phyloP scores from a whole-genome alignment of 2,888 invertebrate species.

The Himalopsyche kuldschensis region DNA sequence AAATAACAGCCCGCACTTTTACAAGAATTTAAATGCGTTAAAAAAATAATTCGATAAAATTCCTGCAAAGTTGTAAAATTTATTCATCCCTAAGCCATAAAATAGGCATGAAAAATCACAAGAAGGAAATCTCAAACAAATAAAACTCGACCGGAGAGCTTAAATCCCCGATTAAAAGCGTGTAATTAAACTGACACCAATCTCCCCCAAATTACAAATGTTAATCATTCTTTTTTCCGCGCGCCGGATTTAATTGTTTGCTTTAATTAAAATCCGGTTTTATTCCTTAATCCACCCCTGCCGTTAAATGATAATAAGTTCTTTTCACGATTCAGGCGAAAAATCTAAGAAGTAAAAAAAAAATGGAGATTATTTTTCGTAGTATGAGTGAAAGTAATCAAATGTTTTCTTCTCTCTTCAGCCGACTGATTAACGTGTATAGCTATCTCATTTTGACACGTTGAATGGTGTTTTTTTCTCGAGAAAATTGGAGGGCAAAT shows the following conservation, averaged over 20 bases:
- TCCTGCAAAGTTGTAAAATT: not conserved
- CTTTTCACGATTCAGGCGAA: not conserved
- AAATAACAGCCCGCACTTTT: not conserved
- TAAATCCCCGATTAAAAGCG: constrained; percentile 23
- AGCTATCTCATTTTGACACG: not conserved
- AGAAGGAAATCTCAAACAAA: not conserved
- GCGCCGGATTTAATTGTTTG: constrained; percentile 39
- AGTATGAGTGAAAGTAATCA: constrained; percentile 20
- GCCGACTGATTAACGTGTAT: not conserved
- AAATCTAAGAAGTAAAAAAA: not conserved
- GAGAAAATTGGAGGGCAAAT: constrained; percentile 9
- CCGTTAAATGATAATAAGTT: constrained; percentile 14
- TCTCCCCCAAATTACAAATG: constrained; percentile 31
- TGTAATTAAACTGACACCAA: constrained; percentile 38
- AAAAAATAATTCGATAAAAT: not conserved
- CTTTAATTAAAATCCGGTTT: constrained; percentile 39
- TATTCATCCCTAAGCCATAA: not conserved
- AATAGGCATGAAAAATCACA: not conserved
- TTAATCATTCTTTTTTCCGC: constrained; percentile 37
- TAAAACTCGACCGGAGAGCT: not conserved
- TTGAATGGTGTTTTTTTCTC: not conserved
- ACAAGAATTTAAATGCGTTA: not conserved
- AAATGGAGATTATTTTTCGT: constrained; percentile 15
- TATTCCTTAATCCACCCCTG: constrained; percentile 9
- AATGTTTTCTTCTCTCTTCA: not conserved